phyloP scores from a whole-genome alignment of 35 echinoderm and acorn worm species.

The Lytechinus variegatus region DNA sequence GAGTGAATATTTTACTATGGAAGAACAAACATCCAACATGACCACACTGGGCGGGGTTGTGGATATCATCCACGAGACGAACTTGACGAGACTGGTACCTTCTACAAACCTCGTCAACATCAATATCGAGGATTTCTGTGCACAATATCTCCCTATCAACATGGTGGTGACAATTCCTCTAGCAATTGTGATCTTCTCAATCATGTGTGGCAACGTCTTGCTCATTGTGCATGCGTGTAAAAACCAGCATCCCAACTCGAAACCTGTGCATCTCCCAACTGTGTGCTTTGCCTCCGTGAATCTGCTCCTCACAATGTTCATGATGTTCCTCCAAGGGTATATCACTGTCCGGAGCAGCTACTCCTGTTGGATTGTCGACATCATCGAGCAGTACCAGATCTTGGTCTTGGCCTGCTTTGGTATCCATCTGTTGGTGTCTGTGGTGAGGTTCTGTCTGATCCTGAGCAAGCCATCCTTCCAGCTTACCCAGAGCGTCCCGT shows the following conservation, averaged over 20 bases:
- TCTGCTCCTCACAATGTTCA: neutral
- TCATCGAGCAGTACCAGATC: slow-evolving; percentile 22
- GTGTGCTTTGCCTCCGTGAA: slow-evolving; percentile 35
- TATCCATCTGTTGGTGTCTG: slow-evolving; percentile 2
- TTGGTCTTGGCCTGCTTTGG: neutral
- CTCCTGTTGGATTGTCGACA: neutral
- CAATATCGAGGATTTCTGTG: neutral
- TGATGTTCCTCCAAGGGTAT: neutral
- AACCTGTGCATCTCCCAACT: neutral
- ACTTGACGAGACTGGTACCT: neutral
- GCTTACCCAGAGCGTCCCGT: neutral
- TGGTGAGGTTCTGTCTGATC: neutral
- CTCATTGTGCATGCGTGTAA: slow-evolving; percentile 7
- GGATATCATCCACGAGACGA: neutral
- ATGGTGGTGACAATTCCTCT: slow-evolving; percentile 37
- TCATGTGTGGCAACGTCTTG: slow-evolving; percentile 19
- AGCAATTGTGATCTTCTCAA: neutral
- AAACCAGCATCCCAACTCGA: slow-evolving; percentile 20
- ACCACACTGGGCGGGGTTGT: neutral
- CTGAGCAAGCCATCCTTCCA: neutral
- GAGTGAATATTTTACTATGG: neutral
- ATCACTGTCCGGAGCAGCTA: neutral
- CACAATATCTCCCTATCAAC: neutral
- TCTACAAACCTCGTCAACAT: neutral
- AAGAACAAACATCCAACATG: neutral